Evolutionary conservation across 2,797 vertebrate species (phyloP).

Genomic region (Lateolabrax maculatus): DNA sequence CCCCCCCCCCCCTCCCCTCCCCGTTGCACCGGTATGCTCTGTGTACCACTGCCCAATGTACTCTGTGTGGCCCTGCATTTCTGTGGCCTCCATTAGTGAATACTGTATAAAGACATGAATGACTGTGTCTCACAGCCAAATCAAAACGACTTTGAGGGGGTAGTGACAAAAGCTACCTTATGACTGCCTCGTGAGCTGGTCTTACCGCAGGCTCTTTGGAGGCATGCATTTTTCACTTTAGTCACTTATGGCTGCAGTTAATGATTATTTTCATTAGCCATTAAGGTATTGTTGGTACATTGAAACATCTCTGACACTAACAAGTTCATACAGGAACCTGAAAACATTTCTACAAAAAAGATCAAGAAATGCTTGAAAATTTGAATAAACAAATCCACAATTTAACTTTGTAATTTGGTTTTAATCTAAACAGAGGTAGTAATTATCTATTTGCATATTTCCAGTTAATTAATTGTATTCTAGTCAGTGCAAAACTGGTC

Average conservation of each 20-base stretch:
- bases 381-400: too few species aligned
- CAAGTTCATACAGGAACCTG: too few species aligned
- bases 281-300: not conserved
- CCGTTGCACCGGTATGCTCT: not conserved
- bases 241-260: not conserved
- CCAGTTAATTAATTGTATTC: too few species aligned
- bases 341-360: too few species aligned
- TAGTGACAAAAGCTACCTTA: conserved; percentile 29
- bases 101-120: conserved; percentile 23
- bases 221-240: not conserved
- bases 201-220: conserved; percentile 25
- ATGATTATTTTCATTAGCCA: not conserved
- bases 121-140: conserved; percentile 20
- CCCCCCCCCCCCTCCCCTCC: not conserved
- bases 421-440: too few species aligned
- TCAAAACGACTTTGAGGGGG: conserved; percentile 19
- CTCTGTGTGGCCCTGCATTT: conserved; percentile 36
- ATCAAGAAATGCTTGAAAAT: too few species aligned
- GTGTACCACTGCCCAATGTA: not conserved
- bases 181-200: conserved; percentile 58
- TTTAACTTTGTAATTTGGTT: too few species aligned
- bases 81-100: conserved; percentile 10
- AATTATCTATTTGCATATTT: too few species aligned
- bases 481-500: too few species aligned
- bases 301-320: too few species aligned